phyloP scores from a whole-genome alignment of 2,888 invertebrate species.

The Brachyptera putata region DNA sequence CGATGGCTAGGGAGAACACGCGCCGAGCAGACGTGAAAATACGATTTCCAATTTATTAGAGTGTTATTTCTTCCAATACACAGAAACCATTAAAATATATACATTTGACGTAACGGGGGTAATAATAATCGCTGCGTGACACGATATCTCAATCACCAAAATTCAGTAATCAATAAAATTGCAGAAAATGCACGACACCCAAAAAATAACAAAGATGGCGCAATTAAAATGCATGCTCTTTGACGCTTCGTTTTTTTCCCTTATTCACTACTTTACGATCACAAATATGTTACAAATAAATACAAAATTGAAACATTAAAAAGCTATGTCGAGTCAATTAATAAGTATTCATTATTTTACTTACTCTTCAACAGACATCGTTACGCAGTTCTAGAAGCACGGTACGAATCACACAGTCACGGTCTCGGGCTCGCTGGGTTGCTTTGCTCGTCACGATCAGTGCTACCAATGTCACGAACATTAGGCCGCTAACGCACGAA shows the following conservation, averaged over 20 bases:
- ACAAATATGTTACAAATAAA: not conserved
- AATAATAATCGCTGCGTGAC: not conserved
- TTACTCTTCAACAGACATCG: slow-evolving; percentile 27
- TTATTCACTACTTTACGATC: not conserved
- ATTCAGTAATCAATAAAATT: not conserved
- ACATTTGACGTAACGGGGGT: not conserved
- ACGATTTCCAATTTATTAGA: not conserved
- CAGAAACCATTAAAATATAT: not conserved
- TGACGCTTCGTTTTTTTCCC: not conserved
- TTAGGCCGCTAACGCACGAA: too few relatives aligned
- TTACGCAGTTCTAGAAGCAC: slow-evolving; percentile 16
- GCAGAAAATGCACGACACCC: not conserved
- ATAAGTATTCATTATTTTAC: slow-evolving; percentile 11
- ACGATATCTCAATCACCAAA: not conserved
- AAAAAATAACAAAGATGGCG: slow-evolving; percentile 29
- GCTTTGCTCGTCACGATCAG: slow-evolving; percentile 28
- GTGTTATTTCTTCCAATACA: not conserved
- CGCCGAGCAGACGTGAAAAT: too few relatives aligned
- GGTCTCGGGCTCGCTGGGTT: too few relatives aligned
- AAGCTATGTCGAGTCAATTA: not conserved
- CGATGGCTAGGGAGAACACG: too few relatives aligned
- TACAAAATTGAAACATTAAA: not conserved
- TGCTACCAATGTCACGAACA: too few relatives aligned
- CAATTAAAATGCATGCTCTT: slow-evolving; percentile 21
- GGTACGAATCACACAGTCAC: too few relatives aligned